Conservation (phyloP, 2,113 vertebrate species). For the Chlamydotis undulata region DNA sequence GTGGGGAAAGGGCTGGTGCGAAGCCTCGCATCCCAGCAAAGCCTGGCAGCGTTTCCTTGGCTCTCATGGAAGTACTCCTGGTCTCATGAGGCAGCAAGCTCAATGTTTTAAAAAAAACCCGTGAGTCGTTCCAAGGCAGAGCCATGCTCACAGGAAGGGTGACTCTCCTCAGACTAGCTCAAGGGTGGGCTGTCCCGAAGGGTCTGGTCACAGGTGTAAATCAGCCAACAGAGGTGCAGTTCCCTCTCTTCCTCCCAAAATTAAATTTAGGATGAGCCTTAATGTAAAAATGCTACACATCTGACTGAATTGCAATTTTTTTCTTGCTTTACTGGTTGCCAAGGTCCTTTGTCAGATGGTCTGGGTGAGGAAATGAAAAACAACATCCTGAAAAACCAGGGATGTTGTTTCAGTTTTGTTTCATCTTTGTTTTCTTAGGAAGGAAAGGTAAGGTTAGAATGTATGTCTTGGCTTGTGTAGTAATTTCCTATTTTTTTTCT, state of each 20-base stretch:
- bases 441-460: not conserved
- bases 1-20: not conserved
- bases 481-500: not conserved
- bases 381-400: not conserved
- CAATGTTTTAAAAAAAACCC: not conserved
- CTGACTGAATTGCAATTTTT: not conserved
- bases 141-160: not conserved
- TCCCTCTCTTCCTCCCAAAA: not conserved
- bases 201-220: not conserved
- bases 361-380: not conserved
- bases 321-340: not conserved
- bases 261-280: not conserved
- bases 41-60: not conserved
- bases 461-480: not conserved
- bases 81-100: not conserved
- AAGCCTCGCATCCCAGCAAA: not conserved
- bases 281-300: not conserved
- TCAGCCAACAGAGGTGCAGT: not conserved
- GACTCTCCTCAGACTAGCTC: not conserved
- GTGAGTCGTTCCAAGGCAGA: not conserved
- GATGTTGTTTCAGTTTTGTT: constrained; percentile 4
- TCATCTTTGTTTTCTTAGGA: not conserved
- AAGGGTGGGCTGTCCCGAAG: not conserved
- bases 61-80: not conserved
- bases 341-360: not conserved